Base-by-base conservation (phyloP, 2,113 vertebrate species). In the Malurus elegans region DNA sequence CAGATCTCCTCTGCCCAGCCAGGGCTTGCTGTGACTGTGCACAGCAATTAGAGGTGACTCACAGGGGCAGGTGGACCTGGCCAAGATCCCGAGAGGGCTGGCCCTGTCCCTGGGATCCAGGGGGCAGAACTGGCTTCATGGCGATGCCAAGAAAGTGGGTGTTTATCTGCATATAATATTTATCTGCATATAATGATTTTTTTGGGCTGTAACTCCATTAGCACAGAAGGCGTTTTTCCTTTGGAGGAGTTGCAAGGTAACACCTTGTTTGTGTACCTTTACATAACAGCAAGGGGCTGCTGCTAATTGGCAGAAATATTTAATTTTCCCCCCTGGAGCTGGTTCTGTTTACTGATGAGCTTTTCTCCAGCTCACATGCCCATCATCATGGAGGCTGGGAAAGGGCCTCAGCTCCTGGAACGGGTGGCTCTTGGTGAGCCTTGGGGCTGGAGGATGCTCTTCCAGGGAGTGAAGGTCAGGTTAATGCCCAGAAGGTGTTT, bases 41-140 rank as follows among this genome's bases (percentile, higher is more conserved):
- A 15, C 53, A 81, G 53, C 80, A 79, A 71, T 78, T 28, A 24
- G 73, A 56, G 65, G 65, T 91, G 94, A 86, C 73, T 95, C 80
- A 79, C 57, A 44, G 72, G 48, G 82, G 71, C 67, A 65, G 58
- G 79, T 42, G 79, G 54, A 60, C 65, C 50, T 34, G 11, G 82
- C 56, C 62, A 47, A 34, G 60, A 62, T 36, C 51, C 69, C 0
- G 0, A 18, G 51, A 66, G 72, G 42, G 44, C 64, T 92, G 67
- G 18, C 3, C 20, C 36, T 42, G 3, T 50, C 70, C 38, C 64
- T 3, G 6, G 38, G 64, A 66, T 23, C 38, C 42, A 45, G n/a
- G 29, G 73, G 2, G 1, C 47, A 91, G 64, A 47, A 8, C 1
- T 74, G 60, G 18, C 26, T 74, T 34, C 51, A 2, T 1, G 50